A percentile compares a stretch with the other conserved stretches of the same genome.
Conservation (phyloP, 1,140 invertebrate species). For the Drosophila burlai region DNA sequence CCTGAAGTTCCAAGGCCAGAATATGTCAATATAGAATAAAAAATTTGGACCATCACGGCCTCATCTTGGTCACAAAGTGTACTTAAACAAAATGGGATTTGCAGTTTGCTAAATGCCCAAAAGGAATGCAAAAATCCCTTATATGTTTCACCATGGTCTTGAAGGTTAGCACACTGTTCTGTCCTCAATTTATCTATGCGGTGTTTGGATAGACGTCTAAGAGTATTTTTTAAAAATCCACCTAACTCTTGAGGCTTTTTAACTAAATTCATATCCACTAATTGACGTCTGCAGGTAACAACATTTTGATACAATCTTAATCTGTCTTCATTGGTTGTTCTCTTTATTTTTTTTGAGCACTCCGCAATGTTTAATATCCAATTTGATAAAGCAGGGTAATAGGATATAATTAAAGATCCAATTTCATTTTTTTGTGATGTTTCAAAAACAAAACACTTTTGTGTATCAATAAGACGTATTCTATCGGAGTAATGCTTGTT, state of each 20-base stretch:
- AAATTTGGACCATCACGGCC: slow-evolving; percentile 92
- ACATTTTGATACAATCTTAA: slow-evolving; percentile 93
- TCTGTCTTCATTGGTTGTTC: slow-evolving; percentile 93
- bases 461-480: slow-evolving; percentile 86
- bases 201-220: slow-evolving; percentile 94
- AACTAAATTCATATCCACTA: slow-evolving; percentile 94
- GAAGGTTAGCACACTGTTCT: slow-evolving; percentile 89
- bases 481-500: slow-evolving; percentile 80
- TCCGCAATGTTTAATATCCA: slow-evolving; percentile 94
- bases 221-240: slow-evolving; percentile 94
- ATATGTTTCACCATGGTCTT: slow-evolving; percentile 92
- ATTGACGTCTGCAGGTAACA: slow-evolving; percentile 90
- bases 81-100: slow-evolving; percentile 92
- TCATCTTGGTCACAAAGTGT: slow-evolving; percentile 95
- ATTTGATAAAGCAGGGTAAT: slow-evolving; percentile 93
- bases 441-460: slow-evolving; percentile 97
- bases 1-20: slow-evolving; percentile 93
- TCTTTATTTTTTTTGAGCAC: slow-evolving; percentile 86
- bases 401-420: slow-evolving; percentile 96
- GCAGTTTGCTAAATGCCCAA: slow-evolving; percentile 95
- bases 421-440: slow-evolving; percentile 95
- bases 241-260: slow-evolving; percentile 92
- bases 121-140: slow-evolving; percentile 94
- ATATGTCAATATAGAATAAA: slow-evolving; percentile 91
- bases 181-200: slow-evolving; percentile 93